phyloP scores from a whole-genome alignment of 2,797 vertebrate genomes.

The Manis pentadactyla region DNA sequence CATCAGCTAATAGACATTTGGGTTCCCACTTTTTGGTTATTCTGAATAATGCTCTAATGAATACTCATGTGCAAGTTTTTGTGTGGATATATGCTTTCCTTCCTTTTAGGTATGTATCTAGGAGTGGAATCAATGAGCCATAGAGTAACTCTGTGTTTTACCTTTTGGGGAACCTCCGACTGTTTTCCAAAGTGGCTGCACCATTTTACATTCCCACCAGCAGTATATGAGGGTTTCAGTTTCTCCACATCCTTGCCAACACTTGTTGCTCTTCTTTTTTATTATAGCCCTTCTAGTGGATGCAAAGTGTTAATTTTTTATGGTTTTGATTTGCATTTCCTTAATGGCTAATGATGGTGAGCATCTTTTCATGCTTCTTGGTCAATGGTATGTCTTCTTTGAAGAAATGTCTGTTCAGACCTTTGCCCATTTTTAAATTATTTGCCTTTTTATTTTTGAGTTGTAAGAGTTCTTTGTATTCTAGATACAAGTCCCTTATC shows the following conservation, averaged over 20 bases:
- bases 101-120: not conserved
- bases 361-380: not conserved
- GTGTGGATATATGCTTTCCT: not conserved
- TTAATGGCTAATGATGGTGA: not conserved
- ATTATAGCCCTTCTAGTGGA: not conserved
- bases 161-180: not conserved
- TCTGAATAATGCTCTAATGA: not conserved
- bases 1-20: not conserved
- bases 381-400: not conserved
- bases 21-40: not conserved
- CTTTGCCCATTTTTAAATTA: not conserved
- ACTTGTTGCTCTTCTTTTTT: not conserved
- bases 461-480: not conserved
- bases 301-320: not conserved
- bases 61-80: not conserved
- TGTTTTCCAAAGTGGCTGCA: not conserved
- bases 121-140: not conserved
- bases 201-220: not conserved
- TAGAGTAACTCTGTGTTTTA: not conserved
- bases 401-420: not conserved
- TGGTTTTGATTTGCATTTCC: slow-evolving; percentile 27
- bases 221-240: not conserved
- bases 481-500: not conserved
- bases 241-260: not conserved
- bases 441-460: not conserved